A percentile compares a stretch with the other conserved stretches of the same genome.
Evolutionary conservation across 1,140 invertebrate species (phyloP).

Genomic region (Scaptodrosophila lebanonensis): DNA sequence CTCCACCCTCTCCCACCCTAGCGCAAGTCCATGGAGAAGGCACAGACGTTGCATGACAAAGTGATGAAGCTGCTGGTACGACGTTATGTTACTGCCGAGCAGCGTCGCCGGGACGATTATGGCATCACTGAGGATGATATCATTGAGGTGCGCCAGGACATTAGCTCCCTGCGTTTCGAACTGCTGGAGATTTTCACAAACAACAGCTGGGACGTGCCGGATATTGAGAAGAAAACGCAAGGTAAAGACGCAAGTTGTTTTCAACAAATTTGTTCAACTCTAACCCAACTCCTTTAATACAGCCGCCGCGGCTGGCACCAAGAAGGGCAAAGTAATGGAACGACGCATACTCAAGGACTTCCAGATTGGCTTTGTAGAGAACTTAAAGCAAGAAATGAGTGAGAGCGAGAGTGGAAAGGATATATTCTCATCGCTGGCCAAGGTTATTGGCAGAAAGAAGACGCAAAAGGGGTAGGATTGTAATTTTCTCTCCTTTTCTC

Average conservation of each 20-base stretch:
- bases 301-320: conserved; percentile 84
- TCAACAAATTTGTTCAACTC: background rate
- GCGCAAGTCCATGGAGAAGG: conserved; percentile 85
- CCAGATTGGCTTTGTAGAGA: conserved; percentile 91
- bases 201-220: conserved; percentile 89
- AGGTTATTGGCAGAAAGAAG: conserved; percentile 84
- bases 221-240: conserved; percentile 80
- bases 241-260: conserved; percentile 77
- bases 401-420: conserved; percentile 83
- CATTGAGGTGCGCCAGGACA: conserved; percentile 96
- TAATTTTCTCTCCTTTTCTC: background rate
- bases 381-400: conserved; percentile 85
- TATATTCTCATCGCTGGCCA: conserved; percentile 88
- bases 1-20: conserved; percentile 50
- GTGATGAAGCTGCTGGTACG: conserved; percentile 88
- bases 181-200: conserved; percentile 90
- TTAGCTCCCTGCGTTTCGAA: conserved; percentile 90
- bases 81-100: conserved; percentile 90
- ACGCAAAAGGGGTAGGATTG: conserved; percentile 78
- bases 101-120: conserved; percentile 87
- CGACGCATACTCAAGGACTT: conserved; percentile 91
- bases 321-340: conserved; percentile 91
- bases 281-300: background rate
- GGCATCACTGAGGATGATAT: conserved; percentile 96
- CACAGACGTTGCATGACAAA: conserved; percentile 83